Conservation (phyloP, 2,888 invertebrate genomes). For the Netelia melanura region DNA sequence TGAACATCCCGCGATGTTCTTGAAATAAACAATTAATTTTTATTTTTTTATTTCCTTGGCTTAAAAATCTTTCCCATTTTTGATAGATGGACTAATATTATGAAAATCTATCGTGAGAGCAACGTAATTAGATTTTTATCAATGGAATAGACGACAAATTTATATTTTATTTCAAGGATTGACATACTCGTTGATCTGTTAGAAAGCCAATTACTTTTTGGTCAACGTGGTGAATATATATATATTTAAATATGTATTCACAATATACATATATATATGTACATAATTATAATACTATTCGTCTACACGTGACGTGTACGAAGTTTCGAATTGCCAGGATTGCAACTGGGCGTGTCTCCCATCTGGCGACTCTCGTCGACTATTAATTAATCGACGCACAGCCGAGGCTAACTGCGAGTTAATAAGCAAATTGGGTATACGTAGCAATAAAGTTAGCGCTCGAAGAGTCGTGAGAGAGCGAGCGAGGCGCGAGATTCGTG, state of each 20-base stretch:
- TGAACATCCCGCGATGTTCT: not conserved
- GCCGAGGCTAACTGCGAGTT: constrained; percentile 84
- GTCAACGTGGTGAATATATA: not conserved
- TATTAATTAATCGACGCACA: constrained; percentile 84
- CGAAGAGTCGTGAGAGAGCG: constrained; percentile 67
- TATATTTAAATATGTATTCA: not conserved
- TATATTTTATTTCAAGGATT: too few relatives aligned
- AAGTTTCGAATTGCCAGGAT: constrained; percentile 48
- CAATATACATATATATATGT: not conserved
- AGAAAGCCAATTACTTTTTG: too few relatives aligned
- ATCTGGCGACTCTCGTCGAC: constrained; percentile 77
- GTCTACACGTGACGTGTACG: constrained; percentile 59
- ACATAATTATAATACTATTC: constrained; percentile 33
- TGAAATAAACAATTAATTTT: too few relatives aligned
- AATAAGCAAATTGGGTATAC: constrained; percentile 84
- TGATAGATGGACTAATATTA: too few relatives aligned
- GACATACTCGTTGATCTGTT: too few relatives aligned
- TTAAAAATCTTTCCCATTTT: too few relatives aligned
- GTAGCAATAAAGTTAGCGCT: constrained; percentile 83
- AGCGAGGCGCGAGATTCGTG: constrained; percentile 65
- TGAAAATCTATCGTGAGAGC: too few relatives aligned
- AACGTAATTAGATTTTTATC: too few relatives aligned
- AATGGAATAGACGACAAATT: too few relatives aligned
- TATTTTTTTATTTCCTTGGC: too few relatives aligned
- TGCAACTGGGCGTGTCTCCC: constrained; percentile 80